Base-by-base conservation (phyloP, 1,140 invertebrate species). In the Trissolcus basalis region DNA sequence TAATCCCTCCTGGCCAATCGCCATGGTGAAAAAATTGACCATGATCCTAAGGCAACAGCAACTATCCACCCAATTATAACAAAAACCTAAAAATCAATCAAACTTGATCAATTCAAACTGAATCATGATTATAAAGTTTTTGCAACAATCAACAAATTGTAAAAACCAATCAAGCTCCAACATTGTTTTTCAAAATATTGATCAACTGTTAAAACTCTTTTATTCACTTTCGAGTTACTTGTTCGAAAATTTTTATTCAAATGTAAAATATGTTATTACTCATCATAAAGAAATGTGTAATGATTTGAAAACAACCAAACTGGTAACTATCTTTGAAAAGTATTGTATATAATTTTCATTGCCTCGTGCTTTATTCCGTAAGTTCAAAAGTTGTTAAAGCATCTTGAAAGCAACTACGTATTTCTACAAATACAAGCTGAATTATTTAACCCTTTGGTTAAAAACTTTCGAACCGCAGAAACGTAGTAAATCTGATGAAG, bases 1-100 rank as follows among this genome's bases (percentile, higher is more conserved):
- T 92, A 93, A 72, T 91, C 89, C 43, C 89, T 88, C 12, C 84
- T 88, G 10, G 91, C 90, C 12, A 91, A 84, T 61, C 89, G 88
- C 68, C 88, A 88, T 4, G 92, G 91, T 32, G 90, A 91, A 86
- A 92, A 91, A 76, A 92, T 86, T 53, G 92, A 90, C 81, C 90
- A 89, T 4, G 80, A 84, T 56, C 90, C 90, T 12, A 90, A 88
- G 12, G 83, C 77, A 32, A 78, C 53, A 72, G 90, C 87, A 11
- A 89, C 79, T 10, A 90, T 64, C 91, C 91, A 92, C 7, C 90
- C 92, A 12, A 90, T 77, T 55, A 86, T 78, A 15, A 87, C 82
- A 14, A 91, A 77, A 54, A 90, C 77, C 91, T 92, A 78, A 81
- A 74, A 50, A 50, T 50, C 32, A 43, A 63, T n/a, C n/a, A 39